Conservation (phyloP, 2,113 vertebrate genomes). For the Catagonus wagneri region DNA sequence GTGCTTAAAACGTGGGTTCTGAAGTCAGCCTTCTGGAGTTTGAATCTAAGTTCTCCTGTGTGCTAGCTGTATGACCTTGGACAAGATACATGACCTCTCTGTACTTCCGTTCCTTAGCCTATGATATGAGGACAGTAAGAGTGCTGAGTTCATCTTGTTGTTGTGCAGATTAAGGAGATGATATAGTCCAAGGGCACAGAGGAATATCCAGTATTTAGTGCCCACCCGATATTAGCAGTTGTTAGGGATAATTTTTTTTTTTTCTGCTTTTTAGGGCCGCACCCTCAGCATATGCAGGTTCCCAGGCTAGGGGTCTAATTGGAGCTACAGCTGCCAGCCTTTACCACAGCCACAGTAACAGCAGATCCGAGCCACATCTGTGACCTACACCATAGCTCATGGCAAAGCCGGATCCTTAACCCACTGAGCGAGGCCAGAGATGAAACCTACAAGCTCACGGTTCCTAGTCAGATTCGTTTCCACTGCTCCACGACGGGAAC, state of each 20-base stretch:
- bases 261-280: too few relatives aligned
- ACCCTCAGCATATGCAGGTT: too few relatives aligned
- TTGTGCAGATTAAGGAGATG: conserved; percentile 12
- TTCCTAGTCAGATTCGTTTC: too few relatives aligned
- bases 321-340: too few relatives aligned
- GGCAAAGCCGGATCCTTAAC: too few relatives aligned
- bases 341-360: too few relatives aligned
- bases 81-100: background rate
- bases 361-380: too few relatives aligned
- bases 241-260: background rate
- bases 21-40: background rate
- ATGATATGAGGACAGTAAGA: background rate
- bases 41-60: background rate
- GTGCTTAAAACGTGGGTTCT: background rate
- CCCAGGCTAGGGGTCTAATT: too few relatives aligned
- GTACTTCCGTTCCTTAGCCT: background rate
- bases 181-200: background rate
- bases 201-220: background rate
- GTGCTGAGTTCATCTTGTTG: background rate
- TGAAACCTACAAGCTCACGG: too few relatives aligned
- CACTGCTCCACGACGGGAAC: too few relatives aligned
- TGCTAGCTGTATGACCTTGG: background rate
- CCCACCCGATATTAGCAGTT: background rate
- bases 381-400: too few relatives aligned
- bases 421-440: too few relatives aligned